These are phyloP conservation scores for Melanotus villosus DNA, from an alignment of 2,888 invertebrate species.

Conservation along the genomic window DNA sequence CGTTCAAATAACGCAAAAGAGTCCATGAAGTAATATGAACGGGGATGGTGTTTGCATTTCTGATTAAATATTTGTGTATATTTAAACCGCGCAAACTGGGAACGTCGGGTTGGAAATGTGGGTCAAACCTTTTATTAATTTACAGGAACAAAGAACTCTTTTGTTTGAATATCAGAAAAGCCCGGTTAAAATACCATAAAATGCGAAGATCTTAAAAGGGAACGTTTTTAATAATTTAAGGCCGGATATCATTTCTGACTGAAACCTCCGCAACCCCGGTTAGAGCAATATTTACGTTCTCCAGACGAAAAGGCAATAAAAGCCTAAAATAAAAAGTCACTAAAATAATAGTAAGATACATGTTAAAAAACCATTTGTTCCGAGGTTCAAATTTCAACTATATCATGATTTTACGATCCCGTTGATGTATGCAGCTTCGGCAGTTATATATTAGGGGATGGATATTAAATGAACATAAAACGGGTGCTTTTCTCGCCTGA, in stretches of 20 bases:
- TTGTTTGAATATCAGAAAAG: background rate
- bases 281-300: constrained; percentile 24
- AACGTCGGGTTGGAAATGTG: constrained; percentile 11
- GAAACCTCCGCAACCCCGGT: background rate
- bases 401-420: constrained; percentile 40
- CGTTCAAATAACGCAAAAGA: constrained; percentile 21
- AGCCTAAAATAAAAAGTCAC: constrained; percentile 21
- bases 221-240: constrained; percentile 9
- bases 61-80: constrained; percentile 29
- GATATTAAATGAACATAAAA: constrained; percentile 55
- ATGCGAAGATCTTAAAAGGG: background rate
- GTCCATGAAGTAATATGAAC: constrained; percentile 12
- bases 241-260: constrained; percentile 1
- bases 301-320: constrained; percentile 35
- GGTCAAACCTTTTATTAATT: constrained; percentile 22
- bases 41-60: constrained; percentile 22
- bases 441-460: constrained; percentile 42
- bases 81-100: constrained; percentile 4
- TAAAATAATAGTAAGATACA: constrained; percentile 40
- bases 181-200: background rate
- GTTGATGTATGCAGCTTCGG: constrained; percentile 39
- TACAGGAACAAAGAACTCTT: background rate
- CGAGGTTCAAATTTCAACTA: constrained; percentile 34
- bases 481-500: constrained; percentile 50
- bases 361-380: constrained; percentile 46